phyloP scores from a whole-genome alignment of 92 coral and sea anemone genomes.

The Porites lobata region DNA sequence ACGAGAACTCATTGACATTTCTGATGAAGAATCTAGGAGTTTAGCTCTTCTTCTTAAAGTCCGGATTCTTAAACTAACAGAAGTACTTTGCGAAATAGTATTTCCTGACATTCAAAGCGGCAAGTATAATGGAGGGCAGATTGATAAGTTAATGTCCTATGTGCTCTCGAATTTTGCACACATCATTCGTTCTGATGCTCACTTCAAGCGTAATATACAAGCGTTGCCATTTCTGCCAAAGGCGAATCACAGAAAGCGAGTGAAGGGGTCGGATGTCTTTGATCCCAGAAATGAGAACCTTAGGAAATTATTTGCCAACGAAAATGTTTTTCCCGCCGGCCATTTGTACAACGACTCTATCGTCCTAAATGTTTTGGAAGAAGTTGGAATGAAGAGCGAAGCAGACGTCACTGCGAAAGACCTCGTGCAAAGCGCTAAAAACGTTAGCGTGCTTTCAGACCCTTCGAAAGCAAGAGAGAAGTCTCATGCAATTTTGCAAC shows the following conservation, averaged over 20 bases:
- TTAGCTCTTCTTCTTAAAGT: conserved; percentile 66
- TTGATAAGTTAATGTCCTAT: conserved; percentile 60
- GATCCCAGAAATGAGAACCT: conserved; percentile 62
- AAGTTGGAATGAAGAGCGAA: conserved; percentile 62
- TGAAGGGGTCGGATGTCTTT: conserved; percentile 55
- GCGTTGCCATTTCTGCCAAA: conserved; percentile 62
- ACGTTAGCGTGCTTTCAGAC: not conserved
- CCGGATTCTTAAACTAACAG: conserved; percentile 37
- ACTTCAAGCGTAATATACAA: conserved; percentile 25
- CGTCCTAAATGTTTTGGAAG: conserved; percentile 48
- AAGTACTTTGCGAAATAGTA: conserved; percentile 45
- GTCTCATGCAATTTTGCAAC: conserved; percentile 50
- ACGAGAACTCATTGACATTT: conserved; percentile 61
- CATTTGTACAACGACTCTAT: conserved; percentile 29
- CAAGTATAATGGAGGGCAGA: conserved; percentile 50
- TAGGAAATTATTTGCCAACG: conserved; percentile 45
- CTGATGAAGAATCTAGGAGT: conserved; percentile 33
- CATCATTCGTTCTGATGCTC: conserved; percentile 2
- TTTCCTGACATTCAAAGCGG: conserved; percentile 56
- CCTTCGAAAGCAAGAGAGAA: conserved; percentile 21
- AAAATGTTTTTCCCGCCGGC: conserved; percentile 66
- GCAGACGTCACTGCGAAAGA: conserved; percentile 37
- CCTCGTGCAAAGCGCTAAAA: conserved; percentile 40
- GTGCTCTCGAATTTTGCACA: conserved; percentile 38
- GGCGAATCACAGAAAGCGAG: conserved; percentile 11